These are phyloP conservation scores for Himalopsyche anomala DNA, from an alignment of 2,888 invertebrate species.

Conservation along the genomic window DNA sequence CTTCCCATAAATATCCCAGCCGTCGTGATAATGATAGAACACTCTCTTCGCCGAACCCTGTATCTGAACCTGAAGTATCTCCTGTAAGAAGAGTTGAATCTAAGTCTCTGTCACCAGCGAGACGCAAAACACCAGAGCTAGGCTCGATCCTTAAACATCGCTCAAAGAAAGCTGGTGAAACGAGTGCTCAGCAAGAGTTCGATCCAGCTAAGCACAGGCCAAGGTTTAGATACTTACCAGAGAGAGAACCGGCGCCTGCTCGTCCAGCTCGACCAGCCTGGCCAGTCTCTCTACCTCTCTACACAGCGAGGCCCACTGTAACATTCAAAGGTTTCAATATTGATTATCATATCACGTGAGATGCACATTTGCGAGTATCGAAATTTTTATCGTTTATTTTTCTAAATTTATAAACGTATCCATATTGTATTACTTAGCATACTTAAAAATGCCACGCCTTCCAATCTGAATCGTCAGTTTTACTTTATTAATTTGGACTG, in stretches of 20 bases:
- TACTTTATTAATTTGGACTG: too few species aligned
- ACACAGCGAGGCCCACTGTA: conserved; percentile 78
- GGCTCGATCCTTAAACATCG: conserved; percentile 73
- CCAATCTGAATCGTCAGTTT: too few species aligned
- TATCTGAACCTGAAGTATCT: conserved; percentile 67
- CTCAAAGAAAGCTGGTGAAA: conserved; percentile 68
- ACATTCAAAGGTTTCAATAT: conserved; percentile 82
- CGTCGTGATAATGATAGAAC: conserved; percentile 82
- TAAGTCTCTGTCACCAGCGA: conserved; percentile 70
- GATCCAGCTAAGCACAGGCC: conserved; percentile 87
- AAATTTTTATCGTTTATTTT: not conserved
- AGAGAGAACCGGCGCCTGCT: conserved; percentile 73
- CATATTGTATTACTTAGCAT: too few species aligned
- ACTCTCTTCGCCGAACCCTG: conserved; percentile 75
- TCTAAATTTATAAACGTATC: too few species aligned
- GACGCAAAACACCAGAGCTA: conserved; percentile 69
- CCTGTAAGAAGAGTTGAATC: conserved; percentile 71
- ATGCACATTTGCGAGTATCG: conserved; percentile 25
- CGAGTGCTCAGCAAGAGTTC: conserved; percentile 82
- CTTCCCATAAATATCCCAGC: conserved; percentile 87
- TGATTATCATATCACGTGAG: conserved; percentile 64
- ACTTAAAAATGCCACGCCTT: too few species aligned
- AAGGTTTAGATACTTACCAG: conserved; percentile 85
- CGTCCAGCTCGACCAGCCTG: conserved; percentile 73
- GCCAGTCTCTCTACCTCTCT: conserved; percentile 66